Evolutionary conservation across 2,888 invertebrate genomes (phyloP).

Genomic region (Drosophila anomalata): DNA sequence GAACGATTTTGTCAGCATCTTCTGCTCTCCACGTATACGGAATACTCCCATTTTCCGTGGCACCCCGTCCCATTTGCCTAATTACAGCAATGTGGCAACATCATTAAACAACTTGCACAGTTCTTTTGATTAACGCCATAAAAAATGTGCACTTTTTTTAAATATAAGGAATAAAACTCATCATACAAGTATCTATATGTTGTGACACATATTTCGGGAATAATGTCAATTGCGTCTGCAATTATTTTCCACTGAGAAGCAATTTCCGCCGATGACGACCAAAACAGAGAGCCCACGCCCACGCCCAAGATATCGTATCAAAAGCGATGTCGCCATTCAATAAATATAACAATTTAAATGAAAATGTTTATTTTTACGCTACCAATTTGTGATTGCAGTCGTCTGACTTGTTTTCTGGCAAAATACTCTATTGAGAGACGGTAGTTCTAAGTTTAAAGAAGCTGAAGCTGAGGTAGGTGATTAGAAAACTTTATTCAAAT

Average conservation of each 20-base stretch:
- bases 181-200: constrained; percentile 23
- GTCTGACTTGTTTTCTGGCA: constrained; percentile 56
- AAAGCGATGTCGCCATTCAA: constrained; percentile 70
- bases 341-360: constrained; percentile 73
- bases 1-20: constrained; percentile 56
- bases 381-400: constrained; percentile 53
- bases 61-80: constrained; percentile 65
- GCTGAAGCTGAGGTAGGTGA: neutral
- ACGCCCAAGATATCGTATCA: constrained; percentile 60
- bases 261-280: constrained; percentile 64
- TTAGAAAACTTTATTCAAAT: neutral
- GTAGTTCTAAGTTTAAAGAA: neutral
- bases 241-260: constrained; percentile 33
- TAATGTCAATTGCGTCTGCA: constrained; percentile 72
- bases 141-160: constrained; percentile 33
- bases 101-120: constrained; percentile 71
- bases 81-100: constrained; percentile 73
- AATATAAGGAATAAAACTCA: constrained; percentile 13
- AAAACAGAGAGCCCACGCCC: constrained; percentile 51
- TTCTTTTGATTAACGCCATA: constrained; percentile 63
- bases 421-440: constrained; percentile 44
- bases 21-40: neutral
- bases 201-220: constrained; percentile 49
- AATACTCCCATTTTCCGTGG: constrained; percentile 1
- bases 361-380: constrained; percentile 71